Evolutionary conservation across 2,113 vertebrate genomes (phyloP).

Genomic region (Callipepla squamata): DNA sequence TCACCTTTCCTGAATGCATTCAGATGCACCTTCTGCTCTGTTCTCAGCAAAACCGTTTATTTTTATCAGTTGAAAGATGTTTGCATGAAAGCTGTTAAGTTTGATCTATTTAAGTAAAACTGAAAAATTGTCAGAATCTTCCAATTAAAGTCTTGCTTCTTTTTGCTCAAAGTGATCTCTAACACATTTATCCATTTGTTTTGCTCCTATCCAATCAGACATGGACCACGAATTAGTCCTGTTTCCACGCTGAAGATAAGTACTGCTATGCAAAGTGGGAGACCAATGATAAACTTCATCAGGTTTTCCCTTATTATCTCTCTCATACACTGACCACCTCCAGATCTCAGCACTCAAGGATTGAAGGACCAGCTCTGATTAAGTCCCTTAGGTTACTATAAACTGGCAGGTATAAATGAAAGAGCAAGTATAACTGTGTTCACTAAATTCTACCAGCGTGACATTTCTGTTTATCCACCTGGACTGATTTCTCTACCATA

Average conservation of each 20-base stretch:
- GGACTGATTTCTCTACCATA: background rate
- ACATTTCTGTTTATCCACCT: background rate
- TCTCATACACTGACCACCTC: background rate
- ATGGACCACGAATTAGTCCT: background rate
- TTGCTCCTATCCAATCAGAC: background rate
- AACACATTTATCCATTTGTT: background rate
- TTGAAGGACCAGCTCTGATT: background rate
- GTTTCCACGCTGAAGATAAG: background rate
- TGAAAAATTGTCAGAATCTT: background rate
- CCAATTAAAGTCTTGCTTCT: background rate
- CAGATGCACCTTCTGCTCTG: background rate
- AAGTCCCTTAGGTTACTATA: too few relatives aligned
- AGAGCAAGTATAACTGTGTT: fast-evolving
- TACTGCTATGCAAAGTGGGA: background rate
- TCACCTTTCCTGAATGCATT: background rate
- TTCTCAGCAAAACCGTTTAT: background rate
- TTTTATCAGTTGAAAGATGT: background rate
- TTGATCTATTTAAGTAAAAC: background rate
- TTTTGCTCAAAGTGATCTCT: background rate
- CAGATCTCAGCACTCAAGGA: fast-evolving
- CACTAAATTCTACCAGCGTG: background rate
- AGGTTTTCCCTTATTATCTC: background rate
- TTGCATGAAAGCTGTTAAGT: background rate
- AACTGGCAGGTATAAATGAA: background rate
- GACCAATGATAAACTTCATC: background rate